A percentile compares a stretch with the other conserved stretches of the same genome.
Evolutionary conservation across 1,140 invertebrate species (phyloP).

Genomic region (Sminthurides bifidus): DNA sequence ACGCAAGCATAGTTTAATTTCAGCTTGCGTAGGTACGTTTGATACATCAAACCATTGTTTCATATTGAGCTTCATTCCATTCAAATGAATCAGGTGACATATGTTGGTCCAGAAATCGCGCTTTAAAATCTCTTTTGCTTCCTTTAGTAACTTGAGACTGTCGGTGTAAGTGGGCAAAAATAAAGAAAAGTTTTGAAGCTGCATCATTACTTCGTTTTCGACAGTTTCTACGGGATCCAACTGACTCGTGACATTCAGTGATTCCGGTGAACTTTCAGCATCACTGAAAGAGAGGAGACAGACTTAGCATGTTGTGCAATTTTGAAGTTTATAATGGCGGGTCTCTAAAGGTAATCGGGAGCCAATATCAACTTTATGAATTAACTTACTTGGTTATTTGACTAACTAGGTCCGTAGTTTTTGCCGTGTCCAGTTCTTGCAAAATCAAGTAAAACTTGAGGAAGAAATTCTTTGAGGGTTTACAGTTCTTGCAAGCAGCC

Average conservation of each 20-base stretch:
- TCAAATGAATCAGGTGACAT: neutral
- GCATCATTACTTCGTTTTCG: neutral
- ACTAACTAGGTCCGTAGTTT: neutral
- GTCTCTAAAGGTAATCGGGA: neutral
- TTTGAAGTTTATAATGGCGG: neutral
- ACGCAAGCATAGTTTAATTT: too few species aligned
- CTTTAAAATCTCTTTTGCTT: neutral
- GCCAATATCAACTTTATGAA: neutral
- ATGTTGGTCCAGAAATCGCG: neutral
- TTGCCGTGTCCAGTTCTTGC: neutral
- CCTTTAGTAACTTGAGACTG: neutral
- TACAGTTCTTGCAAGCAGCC: neutral
- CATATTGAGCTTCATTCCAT: too few species aligned
- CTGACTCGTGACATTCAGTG: too few species aligned
- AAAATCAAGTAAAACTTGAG: constrained; percentile 2
- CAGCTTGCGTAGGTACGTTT: too few species aligned
- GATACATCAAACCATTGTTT: too few species aligned
- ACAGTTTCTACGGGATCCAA: too few species aligned
- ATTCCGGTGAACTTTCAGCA: neutral
- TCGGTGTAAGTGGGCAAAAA: neutral
- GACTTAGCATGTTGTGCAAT: neutral
- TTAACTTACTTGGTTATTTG: constrained; percentile 1
- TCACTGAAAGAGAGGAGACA: constrained; percentile 1
- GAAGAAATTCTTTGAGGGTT: constrained; percentile 1
- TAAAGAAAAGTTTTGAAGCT: constrained; percentile 1